phyloP scores from a whole-genome alignment of 2,797 vertebrate species.

The Fistularia tabacaria region DNA sequence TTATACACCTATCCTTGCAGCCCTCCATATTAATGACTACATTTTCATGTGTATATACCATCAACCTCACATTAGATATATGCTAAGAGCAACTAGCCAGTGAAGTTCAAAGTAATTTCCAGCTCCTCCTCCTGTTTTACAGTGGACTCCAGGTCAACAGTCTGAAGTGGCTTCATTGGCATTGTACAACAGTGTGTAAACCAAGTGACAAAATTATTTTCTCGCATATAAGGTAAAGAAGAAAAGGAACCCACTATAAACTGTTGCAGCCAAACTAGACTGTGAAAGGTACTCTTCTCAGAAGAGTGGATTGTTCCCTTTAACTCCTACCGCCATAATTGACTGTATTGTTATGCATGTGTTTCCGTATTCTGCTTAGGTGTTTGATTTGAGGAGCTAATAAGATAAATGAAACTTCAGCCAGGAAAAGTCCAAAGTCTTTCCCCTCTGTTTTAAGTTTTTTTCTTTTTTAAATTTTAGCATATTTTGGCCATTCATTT shows the following conservation, averaged over 20 bases:
- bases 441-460: conserved; percentile 5
- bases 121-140: conserved; percentile 57
- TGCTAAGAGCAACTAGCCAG: conserved; percentile 12
- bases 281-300: conserved; percentile 21
- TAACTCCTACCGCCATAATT: conserved; percentile 21
- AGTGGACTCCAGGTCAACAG: conserved; percentile 26
- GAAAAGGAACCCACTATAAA: conserved; percentile 33
- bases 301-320: conserved; percentile 8
- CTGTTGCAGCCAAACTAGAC: conserved; percentile 23
- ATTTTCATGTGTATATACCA: conserved; percentile 1
- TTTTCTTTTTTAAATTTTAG: no score
- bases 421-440: conserved; percentile 2
- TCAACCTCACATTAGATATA: conserved; percentile 14
- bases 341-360: conserved; percentile 15
- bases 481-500: neutral
- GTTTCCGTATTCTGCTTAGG: conserved; percentile 20
- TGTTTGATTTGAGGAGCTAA: conserved; percentile 33
- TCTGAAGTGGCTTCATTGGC: conserved; percentile 40
- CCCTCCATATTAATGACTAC: conserved; percentile 7
- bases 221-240: conserved; percentile 11
- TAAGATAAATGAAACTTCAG: conserved; percentile 38
- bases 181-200: conserved; percentile 1
- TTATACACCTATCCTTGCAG: conserved; percentile 3
- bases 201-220: conserved; percentile 10
- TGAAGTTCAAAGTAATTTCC: neutral